These are phyloP conservation scores for Agapornis roseicollis DNA, from an alignment of 2,113 vertebrate species.

Conservation along the genomic window DNA sequence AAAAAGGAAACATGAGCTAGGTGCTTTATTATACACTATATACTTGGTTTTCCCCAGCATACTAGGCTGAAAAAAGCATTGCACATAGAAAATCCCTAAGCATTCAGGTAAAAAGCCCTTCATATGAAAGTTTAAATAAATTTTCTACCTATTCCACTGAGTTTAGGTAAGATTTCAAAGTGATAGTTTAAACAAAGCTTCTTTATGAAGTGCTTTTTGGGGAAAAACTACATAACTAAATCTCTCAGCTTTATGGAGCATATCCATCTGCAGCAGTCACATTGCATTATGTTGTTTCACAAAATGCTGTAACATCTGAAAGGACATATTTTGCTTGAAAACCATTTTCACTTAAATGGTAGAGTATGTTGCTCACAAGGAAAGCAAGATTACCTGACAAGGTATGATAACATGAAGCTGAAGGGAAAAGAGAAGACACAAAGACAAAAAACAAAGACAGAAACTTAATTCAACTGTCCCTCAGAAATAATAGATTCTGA, in stretches of 20 bases:
- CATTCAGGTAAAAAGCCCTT: conserved; percentile 13
- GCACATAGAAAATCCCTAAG: neutral
- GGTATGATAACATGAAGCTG: neutral
- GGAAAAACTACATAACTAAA: neutral
- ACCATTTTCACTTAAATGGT: conserved; percentile 27
- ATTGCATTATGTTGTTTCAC: conserved; percentile 43
- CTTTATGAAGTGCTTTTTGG: neutral
- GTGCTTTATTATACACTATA: neutral
- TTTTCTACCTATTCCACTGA: conserved; percentile 9
- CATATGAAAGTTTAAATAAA: conserved; percentile 23
- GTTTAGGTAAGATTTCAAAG: conserved; percentile 28
- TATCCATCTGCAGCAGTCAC: conserved; percentile 46
- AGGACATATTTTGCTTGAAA: conserved; percentile 30
- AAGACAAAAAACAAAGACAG: neutral
- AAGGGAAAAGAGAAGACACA: neutral
- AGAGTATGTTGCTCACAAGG: neutral
- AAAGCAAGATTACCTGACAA: conserved; percentile 9
- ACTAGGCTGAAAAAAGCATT: neutral
- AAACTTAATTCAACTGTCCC: neutral
- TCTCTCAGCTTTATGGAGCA: conserved; percentile 22
- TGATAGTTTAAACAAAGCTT: conserved; percentile 29
- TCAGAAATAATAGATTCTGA: neutral
- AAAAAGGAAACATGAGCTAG: neutral
- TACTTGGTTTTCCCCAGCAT: neutral
- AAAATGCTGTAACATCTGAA: conserved; percentile 40